Evolutionary conservation across 2,888 invertebrate genomes (phyloP).

Genomic region (Drosophila melanocephala): DNA sequence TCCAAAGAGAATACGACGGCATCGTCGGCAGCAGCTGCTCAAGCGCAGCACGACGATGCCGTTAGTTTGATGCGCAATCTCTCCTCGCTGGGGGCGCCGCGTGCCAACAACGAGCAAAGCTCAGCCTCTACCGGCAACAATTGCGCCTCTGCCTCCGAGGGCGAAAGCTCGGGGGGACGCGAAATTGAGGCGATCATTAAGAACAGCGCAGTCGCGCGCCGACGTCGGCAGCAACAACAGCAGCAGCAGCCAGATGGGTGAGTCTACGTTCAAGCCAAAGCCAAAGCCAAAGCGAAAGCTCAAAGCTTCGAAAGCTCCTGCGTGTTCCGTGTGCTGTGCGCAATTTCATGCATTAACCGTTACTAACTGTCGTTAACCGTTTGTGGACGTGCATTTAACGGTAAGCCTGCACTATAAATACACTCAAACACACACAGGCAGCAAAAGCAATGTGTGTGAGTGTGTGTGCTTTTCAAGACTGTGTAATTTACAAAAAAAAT

Average conservation of each 20-base stretch:
- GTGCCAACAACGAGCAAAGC: slow-evolving; percentile 10
- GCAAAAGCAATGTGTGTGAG: slow-evolving; percentile 6
- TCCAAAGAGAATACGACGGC: slow-evolving; percentile 79
- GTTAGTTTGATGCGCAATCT: slow-evolving; percentile 84
- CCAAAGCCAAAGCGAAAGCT: slow-evolving; percentile 27
- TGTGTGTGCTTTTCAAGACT: slow-evolving; percentile 65
- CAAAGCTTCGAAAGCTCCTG: slow-evolving; percentile 12
- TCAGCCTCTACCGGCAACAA: slow-evolving; percentile 21
- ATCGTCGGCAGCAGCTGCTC: neutral
- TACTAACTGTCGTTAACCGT: slow-evolving; percentile 50
- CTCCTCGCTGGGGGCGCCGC: slow-evolving; percentile 78
- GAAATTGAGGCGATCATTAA: slow-evolving; percentile 86
- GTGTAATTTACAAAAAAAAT: slow-evolving; percentile 24
- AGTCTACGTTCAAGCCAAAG: slow-evolving; percentile 78
- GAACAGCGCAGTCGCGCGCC: slow-evolving; percentile 85
- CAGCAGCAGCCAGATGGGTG: slow-evolving; percentile 85
- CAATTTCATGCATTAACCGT: slow-evolving; percentile 58
- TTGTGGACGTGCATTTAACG: neutral
- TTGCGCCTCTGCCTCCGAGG: slow-evolving; percentile 85
- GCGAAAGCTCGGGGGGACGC: slow-evolving; percentile 86
- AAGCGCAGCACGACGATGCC: slow-evolving; percentile 82
- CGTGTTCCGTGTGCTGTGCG: slow-evolving; percentile 43
- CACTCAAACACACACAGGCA: slow-evolving; percentile 2
- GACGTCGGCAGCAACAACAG: slow-evolving; percentile 83
- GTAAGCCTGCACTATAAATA: neutral